Base-by-base conservation (phyloP, 2,113 vertebrate species). In the Sinocyclocheilus anshuiensis region DNA sequence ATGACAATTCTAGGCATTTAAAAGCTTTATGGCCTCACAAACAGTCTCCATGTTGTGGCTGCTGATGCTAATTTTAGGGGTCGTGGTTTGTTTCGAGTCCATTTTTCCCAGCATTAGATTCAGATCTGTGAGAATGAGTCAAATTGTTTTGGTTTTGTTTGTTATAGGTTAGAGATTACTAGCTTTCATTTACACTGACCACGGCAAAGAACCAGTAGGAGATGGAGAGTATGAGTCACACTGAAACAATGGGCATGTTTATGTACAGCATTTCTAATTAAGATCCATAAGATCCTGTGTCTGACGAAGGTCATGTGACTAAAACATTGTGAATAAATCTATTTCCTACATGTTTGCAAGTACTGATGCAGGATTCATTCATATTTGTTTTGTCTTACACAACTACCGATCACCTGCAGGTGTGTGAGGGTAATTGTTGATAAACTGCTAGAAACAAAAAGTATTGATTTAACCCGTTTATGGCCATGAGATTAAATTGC, bases 41-140 rank as follows among this genome's bases (percentile, higher is more conserved):
- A n/a, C n/a, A n/a, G 50, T 33, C 67, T 36, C 83, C 81, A 59
- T 87, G 76, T 86, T 72, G 89, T 85, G 79, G 81, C 83, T 42
- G 15, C 45, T 80, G 53, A 79, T 71, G 79, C 39, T 85, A 78
- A 80, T 71, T 86, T 86, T 71, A 85, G 53, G 33, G 48, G 24
- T 81, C 76, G 80, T 81, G 89, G 87, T 85, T 59, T 69, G 79
- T 72, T 79, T 36, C 15, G 1, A 15, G 15, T 67, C 36, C 61
- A n/a, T 29, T 29, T 83, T 85, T 86, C 84, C 83, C 88, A 85
- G 65, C n/a, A 33, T 63, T 74, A 57, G n/a, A 71, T 59, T 5
- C 18, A 53, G 50, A 88, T 36, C 53, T 81, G 76, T 78, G 77
- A 78, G 59, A 85, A 77, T n/a, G 74, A 59, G 81, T 77, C 29